phyloP scores from a whole-genome alignment of 2,797 vertebrate genomes.

The Loriculus beryllinus region DNA sequence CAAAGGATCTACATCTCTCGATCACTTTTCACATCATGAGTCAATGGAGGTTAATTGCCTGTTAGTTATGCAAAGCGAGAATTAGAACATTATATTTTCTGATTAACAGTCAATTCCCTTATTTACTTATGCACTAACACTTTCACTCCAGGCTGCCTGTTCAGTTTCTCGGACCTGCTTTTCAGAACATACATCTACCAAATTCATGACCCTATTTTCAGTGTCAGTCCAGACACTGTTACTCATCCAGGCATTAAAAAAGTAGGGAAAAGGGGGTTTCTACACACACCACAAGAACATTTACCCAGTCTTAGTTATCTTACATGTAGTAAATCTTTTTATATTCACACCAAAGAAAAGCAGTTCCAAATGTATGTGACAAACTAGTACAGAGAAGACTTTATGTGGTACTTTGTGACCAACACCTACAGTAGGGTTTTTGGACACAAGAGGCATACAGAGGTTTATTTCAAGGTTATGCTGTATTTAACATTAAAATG shows the following conservation, averaged over 20 bases:
- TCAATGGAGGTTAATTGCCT: slow-evolving; percentile 65
- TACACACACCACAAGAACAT: background rate
- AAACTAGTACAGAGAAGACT: background rate
- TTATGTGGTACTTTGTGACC: background rate
- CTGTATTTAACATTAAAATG: background rate
- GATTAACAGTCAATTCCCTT: slow-evolving; percentile 51
- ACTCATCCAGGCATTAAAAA: background rate
- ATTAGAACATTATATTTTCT: slow-evolving; percentile 35
- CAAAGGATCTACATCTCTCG: slow-evolving; percentile 7
- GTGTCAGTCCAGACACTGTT: background rate
- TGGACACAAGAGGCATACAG: background rate
- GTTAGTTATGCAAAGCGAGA: slow-evolving; percentile 55
- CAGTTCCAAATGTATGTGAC: background rate
- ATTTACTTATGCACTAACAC: slow-evolving; percentile 43
- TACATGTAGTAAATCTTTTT: background rate
- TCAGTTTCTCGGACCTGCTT: background rate
- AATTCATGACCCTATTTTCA: background rate
- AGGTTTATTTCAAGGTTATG: background rate
- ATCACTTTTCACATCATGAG: slow-evolving; percentile 41
- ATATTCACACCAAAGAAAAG: background rate
- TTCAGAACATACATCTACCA: background rate
- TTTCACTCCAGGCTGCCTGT: slow-evolving; percentile 32
- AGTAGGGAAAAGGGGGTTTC: background rate
- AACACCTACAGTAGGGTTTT: background rate
- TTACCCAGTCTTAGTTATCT: background rate